phyloP scores from a whole-genome alignment of 2,888 invertebrate species.

The Pogonocherus hispidulus region DNA sequence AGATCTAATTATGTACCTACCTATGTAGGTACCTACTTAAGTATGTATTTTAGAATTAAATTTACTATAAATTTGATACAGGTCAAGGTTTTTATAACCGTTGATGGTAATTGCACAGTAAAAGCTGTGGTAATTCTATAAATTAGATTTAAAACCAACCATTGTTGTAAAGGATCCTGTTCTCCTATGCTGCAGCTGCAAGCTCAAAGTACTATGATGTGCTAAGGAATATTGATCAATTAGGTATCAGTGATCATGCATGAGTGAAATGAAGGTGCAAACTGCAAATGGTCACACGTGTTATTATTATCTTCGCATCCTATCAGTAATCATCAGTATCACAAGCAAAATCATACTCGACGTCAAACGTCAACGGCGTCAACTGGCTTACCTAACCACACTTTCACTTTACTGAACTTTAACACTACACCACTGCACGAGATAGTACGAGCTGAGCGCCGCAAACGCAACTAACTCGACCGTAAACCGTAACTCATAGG shows the following conservation, averaged over 20 bases:
- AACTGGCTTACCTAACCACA: slow-evolving; percentile 35
- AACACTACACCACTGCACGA: slow-evolving; percentile 18
- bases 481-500: too few relatives aligned
- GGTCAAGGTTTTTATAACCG: slow-evolving; percentile 5
- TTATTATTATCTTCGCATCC: too few relatives aligned
- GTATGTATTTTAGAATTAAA: slow-evolving; percentile 3
- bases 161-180: slow-evolving; percentile 11
- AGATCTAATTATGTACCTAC: slow-evolving; percentile 10
- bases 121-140: background rate
- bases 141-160: slow-evolving; percentile 19
- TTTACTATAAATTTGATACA: background rate
- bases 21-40: background rate
- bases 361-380: too few relatives aligned
- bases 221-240: slow-evolving; percentile 7
- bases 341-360: too few relatives aligned
- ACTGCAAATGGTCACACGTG: too few relatives aligned
- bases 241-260: slow-evolving; percentile 17
- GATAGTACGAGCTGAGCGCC: too few relatives aligned
- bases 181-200: too few relatives aligned
- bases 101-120: too few relatives aligned
- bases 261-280: slow-evolving; percentile 13
- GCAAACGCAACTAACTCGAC: too few relatives aligned
- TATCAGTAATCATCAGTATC: slow-evolving; percentile 19
- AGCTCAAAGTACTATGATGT: slow-evolving; percentile 21
- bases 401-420: too few relatives aligned